phyloP scores from a whole-genome alignment of 2,888 invertebrate species.

The Drosophila pegasa region DNA sequence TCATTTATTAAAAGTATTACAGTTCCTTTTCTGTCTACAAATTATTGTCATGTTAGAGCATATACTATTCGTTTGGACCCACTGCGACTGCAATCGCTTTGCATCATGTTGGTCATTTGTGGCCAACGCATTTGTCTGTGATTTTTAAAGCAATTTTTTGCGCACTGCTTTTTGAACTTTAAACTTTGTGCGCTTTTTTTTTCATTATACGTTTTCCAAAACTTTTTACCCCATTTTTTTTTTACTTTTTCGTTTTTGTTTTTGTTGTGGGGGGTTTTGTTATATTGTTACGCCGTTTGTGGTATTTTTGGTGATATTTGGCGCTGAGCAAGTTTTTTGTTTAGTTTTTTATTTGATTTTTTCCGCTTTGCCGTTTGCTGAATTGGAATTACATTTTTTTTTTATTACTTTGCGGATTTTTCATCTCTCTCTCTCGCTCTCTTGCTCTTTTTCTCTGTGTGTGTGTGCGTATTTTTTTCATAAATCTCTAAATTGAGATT shows the following conservation, averaged over 20 bases:
- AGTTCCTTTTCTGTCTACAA: too few species aligned
- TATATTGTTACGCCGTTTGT: constrained; percentile 71
- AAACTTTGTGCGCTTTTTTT: constrained; percentile 42
- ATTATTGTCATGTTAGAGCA: too few species aligned
- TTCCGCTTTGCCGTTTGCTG: constrained; percentile 49
- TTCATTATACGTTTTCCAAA: constrained; percentile 30
- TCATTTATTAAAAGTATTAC: too few species aligned
- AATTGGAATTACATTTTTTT: constrained; percentile 77
- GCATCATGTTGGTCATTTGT: constrained; percentile 43
- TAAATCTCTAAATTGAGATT: constrained; percentile 81
- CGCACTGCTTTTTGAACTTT: constrained; percentile 54
- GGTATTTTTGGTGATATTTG: constrained; percentile 75
- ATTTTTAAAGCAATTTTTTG: constrained; percentile 61
- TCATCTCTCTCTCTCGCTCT: not conserved
- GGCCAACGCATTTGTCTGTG: constrained; percentile 50
- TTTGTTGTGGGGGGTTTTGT: constrained; percentile 53
- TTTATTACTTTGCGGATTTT: constrained; percentile 67
- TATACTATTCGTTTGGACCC: not conserved
- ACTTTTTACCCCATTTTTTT: constrained; percentile 11
- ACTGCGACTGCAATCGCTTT: constrained; percentile 11
- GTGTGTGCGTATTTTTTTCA: constrained; percentile 59
- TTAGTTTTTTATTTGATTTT: constrained; percentile 30
- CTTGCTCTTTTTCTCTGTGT: constrained; percentile 19
- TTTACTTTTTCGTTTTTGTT: constrained; percentile 9
- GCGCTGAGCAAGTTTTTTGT: constrained; percentile 64